Evolutionary conservation across 2,888 invertebrate species (phyloP), one percentile per base, ranked within the genome.

Genomic region (Dryobotodes eremita): DNA sequence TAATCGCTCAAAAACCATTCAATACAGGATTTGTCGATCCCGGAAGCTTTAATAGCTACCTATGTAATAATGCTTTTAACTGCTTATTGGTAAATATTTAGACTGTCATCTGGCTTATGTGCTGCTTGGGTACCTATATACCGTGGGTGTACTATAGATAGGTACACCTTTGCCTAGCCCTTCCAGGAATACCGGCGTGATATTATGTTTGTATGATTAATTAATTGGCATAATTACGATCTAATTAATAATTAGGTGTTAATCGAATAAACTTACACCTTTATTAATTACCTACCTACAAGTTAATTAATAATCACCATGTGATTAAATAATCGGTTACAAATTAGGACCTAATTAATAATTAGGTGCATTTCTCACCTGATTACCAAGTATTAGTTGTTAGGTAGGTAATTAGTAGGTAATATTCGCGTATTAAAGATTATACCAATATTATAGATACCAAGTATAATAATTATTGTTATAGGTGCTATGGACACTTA

Each of bases 311-410:
- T 6, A 42, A 26, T 50, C 42, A n/a, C 65, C 64, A 46, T 26
- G 53, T 48, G 7, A 59, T 23, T 46, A n/a, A 3, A 53, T 26
- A 73, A 50, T 62, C 5, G 57, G 26, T 53, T n/a, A n/a, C 17
- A 68, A 71, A 61, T 7, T 65, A 72, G 20, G 31, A 36, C 61
- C 17, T 61, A 46, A 77, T 78, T 81, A 75, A 50, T 78, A 76
- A 80, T 85, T 69, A 15, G 46, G 68, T 69, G 72, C 31, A 72
- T 70, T 75, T 74, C n/a, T 61, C 61, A 48, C 69, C 42, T 36
- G 31, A 36, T 36, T 36, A 36, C 31, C 3, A 36, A 36, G 31
- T 36, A 36, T 36, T 36, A 36, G 31, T 36, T 36, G 31, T 71
- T 57, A 66, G 6, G n/a, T 3, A 15, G 46, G 10, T 46, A 26